phyloP scores from a whole-genome alignment of 2,888 invertebrate species.

The Andrena fulva region DNA sequence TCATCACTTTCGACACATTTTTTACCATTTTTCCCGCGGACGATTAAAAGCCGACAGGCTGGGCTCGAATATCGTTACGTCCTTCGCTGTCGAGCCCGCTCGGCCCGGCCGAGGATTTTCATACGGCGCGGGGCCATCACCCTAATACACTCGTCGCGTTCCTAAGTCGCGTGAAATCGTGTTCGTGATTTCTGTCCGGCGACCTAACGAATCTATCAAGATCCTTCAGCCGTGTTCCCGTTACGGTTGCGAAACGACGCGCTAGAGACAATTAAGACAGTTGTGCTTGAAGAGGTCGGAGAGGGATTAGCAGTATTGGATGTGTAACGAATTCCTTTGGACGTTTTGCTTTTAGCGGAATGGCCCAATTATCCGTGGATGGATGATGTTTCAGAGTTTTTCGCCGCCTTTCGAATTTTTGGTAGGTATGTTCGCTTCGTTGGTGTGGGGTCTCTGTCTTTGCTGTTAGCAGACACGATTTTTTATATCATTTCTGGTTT shows the following conservation, averaged over 20 bases:
- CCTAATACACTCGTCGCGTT: conserved; percentile 2
- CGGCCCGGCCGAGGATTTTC: background rate
- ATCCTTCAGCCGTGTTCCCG: background rate
- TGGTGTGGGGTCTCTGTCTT: too few species aligned
- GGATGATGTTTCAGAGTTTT: too few species aligned
- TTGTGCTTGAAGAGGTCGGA: background rate
- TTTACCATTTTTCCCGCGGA: conserved; percentile 29
- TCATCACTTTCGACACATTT: conserved; percentile 47
- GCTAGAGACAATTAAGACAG: background rate
- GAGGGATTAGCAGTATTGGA: background rate
- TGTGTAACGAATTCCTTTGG: background rate
- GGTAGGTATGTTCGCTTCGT: too few species aligned
- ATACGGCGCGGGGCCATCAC: background rate
- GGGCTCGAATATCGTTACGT: conserved; percentile 20
- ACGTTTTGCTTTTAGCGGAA: background rate
- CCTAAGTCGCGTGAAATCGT: conserved; percentile 29
- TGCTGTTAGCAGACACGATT: too few species aligned
- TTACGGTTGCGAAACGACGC: background rate
- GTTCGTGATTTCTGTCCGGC: background rate
- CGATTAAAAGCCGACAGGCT: conserved; percentile 43
- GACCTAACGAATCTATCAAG: conserved; percentile 17
- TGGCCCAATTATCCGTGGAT: too few species aligned
- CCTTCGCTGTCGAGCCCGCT: background rate
- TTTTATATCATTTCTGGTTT: too few species aligned
- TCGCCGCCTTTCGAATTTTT: too few species aligned